A percentile compares a stretch with the other conserved stretches of the same genome.
Conservation (phyloP, 1,140 invertebrate genomes). For the Triops longicaudatus region DNA sequence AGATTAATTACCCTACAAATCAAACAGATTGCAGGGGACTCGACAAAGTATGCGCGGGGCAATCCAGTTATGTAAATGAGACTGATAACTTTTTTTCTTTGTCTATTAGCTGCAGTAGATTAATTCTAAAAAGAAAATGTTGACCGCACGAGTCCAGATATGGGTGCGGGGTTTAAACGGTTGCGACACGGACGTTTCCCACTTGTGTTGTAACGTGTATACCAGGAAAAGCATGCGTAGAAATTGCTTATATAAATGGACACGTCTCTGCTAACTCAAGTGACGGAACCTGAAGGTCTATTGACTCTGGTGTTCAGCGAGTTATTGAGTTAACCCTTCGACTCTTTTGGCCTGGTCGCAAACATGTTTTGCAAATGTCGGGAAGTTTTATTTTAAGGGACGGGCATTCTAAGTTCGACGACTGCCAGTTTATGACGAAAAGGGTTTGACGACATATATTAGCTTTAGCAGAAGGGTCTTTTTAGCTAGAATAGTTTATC, state of each 20-base stretch:
- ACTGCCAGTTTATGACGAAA: background rate
- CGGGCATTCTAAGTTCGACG: background rate
- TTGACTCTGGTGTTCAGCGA: background rate
- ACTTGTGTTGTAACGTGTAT: too few relatives aligned
- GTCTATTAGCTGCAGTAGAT: too few relatives aligned
- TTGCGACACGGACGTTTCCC: too few relatives aligned
- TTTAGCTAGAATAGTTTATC: background rate
- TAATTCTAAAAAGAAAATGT: too few relatives aligned
- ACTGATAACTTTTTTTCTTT: too few relatives aligned
- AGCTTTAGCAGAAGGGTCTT: background rate
- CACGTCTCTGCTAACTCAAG: too few relatives aligned
- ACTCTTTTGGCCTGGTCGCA: background rate
- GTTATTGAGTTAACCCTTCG: background rate
- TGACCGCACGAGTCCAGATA: too few relatives aligned
- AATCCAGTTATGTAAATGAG: background rate
- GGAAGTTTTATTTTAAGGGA: background rate
- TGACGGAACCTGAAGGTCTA: background rate
- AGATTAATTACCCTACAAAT: background rate
- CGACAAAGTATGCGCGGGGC: background rate
- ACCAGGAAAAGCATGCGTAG: too few relatives aligned
- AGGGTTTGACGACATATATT: background rate
- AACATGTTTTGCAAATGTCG: background rate
- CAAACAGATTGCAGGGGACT: background rate
- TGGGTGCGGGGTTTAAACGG: too few relatives aligned
- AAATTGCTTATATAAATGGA: too few relatives aligned